Evolutionary conservation across 2,888 invertebrate species (phyloP).

Genomic region (Leptinotarsa juncta): DNA sequence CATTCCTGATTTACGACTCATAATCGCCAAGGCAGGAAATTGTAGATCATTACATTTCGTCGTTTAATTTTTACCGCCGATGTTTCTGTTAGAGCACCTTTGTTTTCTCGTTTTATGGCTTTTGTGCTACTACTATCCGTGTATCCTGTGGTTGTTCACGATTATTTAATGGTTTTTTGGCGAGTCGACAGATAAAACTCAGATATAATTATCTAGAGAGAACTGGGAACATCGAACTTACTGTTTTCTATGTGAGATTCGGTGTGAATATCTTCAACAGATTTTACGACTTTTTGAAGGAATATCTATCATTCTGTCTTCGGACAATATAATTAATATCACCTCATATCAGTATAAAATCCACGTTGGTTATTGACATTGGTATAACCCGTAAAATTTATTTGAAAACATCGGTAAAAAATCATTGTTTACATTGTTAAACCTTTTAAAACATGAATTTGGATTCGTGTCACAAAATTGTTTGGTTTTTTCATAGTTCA

Average conservation of each 20-base stretch:
- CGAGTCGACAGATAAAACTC: background rate
- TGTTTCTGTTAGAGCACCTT: constrained; percentile 18
- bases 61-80: constrained; percentile 17
- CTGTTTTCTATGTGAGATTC: background rate
- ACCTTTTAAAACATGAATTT: too few species aligned
- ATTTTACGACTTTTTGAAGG: background rate
- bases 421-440: too few species aligned
- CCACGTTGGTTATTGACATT: too few species aligned
- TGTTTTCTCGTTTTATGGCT: constrained; percentile 20
- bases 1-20: background rate
- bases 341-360: too few species aligned
- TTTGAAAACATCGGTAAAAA: too few species aligned
- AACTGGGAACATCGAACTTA: background rate
- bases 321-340: too few species aligned
- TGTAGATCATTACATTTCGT: constrained; percentile 23
- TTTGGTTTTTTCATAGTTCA: too few species aligned
- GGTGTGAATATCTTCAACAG: background rate
- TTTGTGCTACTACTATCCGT: constrained; percentile 18
- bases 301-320: background rate
- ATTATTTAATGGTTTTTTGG: constrained; percentile 1
- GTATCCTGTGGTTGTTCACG: constrained; percentile 9
- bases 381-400: too few species aligned
- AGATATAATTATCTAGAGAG: background rate
- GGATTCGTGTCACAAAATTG: too few species aligned
- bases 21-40: constrained; percentile 28